Base-by-base conservation (phyloP, 2,113 vertebrate species). In the Sturnira hondurensis region DNA sequence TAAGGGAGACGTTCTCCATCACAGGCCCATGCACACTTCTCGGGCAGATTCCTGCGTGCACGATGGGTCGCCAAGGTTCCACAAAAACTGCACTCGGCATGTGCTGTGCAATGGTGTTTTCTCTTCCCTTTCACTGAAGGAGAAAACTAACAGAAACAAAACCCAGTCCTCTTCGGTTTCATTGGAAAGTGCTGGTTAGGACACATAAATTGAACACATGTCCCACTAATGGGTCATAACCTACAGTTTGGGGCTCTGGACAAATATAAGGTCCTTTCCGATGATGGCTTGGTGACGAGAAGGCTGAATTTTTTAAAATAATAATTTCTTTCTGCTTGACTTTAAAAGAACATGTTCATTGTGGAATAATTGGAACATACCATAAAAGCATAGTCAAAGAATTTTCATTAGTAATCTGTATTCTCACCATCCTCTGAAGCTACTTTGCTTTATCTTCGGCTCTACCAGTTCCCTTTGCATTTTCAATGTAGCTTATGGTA, bases 31-130 rank as follows among this genome's bases (percentile, higher is more conserved):
- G 11, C 14, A 3, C 0, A 0, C 45, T 26, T 31, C 17, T 19
- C 0, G 4, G 14, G 11, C 3, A 7, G 56, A 6, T 45, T 2
- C 14, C 17, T 5, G 7, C 14, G 0, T 20, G n/a, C 24, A 5
- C 0, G 0, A 19, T 36, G 19, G 12, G 38, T 70, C 7, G 47
- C 52, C 56, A 43, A 50, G n/a, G 26, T 38, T 86, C 33, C 43
- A 4, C n/a, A 56, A 41, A 71, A 56, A 54, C 16, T 36, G 19
- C 11, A 4, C 41, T 14, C 7, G 5, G 0, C 13, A 38, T 13
- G 0, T 17, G 47, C 36, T 43, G 50, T 3, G 0, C 36, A 31
- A 26, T 15, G 31, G 24, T 14, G 56, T 38, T 85, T 73, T 89
- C 83, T 61, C 47, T 45, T 67, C 63, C 43, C 1, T 47, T 61